phyloP scores from a whole-genome alignment of 2,797 vertebrate species.

The Etheostoma perlongum region DNA sequence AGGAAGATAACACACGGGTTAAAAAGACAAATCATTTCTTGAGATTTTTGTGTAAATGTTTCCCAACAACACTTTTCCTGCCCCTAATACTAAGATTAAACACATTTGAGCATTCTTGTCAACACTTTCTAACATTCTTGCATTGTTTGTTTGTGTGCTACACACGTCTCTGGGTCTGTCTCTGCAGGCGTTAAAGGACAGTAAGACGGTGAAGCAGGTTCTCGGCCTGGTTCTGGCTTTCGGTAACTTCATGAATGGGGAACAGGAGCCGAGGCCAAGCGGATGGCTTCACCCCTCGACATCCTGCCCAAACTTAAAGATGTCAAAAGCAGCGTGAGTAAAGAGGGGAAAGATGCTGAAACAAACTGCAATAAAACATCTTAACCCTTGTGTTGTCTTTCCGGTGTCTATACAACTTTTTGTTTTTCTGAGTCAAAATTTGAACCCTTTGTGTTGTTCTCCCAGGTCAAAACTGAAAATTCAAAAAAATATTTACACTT shows the following conservation, averaged over 20 bases:
- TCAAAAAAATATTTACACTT: too few relatives aligned
- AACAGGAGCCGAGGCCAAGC: slow-evolving; percentile 96
- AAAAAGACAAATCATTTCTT: background rate
- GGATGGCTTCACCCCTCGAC: slow-evolving; percentile 94
- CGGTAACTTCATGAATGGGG: slow-evolving; percentile 99
- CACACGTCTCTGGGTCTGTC: background rate
- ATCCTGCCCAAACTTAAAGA: slow-evolving; percentile 98
- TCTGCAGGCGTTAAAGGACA: slow-evolving; percentile 87
- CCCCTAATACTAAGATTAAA: background rate
- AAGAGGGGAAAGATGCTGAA: background rate
- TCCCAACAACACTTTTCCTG: too few relatives aligned
- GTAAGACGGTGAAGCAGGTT: slow-evolving; percentile 89
- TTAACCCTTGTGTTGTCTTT: too few relatives aligned
- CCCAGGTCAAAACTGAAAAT: too few relatives aligned
- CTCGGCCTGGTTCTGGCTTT: slow-evolving; percentile 94
- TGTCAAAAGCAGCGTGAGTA: slow-evolving; percentile 96
- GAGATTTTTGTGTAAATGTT: background rate
- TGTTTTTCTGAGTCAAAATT: too few relatives aligned
- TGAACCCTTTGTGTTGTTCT: too few relatives aligned
- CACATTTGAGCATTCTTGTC: background rate
- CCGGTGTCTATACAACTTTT: too few relatives aligned
- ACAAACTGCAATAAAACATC: background rate
- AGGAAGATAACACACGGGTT: background rate
- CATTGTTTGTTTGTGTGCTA: background rate
- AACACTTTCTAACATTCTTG: background rate